Conservation (phyloP, 1,140 invertebrate species). For the Drosophila ficusphila region DNA sequence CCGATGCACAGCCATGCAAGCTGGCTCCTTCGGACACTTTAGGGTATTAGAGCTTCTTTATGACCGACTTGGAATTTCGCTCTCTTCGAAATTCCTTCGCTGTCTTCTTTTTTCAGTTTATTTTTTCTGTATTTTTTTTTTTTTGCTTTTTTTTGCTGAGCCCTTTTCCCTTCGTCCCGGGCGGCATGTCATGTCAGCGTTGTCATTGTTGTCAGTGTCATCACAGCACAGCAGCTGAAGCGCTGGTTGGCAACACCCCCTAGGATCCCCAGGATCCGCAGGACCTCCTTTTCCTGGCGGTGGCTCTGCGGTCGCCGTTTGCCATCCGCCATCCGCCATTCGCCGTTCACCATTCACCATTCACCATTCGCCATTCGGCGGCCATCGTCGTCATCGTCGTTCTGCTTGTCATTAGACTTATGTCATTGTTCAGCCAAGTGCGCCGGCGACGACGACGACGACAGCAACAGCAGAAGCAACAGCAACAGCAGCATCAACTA, state of each 20-base stretch:
- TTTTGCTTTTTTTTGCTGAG: background rate
- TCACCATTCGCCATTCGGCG: constrained; percentile 34
- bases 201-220: constrained; percentile 72
- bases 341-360: constrained; percentile 27
- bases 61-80: background rate
- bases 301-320: constrained; percentile 44
- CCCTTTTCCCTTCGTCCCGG: background rate
- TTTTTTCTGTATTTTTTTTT: constrained; percentile 9
- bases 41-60: constrained; percentile 21
- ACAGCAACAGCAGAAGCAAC: constrained; percentile 6
- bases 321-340: constrained; percentile 27
- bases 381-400: constrained; percentile 39
- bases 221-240: constrained; percentile 45
- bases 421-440: constrained; percentile 72
- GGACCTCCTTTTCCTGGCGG: constrained; percentile 16
- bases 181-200: constrained; percentile 58
- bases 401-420: constrained; percentile 73
- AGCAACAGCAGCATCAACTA: constrained; percentile 6
- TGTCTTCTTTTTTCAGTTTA: background rate
- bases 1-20: background rate
- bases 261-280: background rate
- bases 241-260: constrained; percentile 1
- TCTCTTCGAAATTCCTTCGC: background rate
- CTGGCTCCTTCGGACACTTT: background rate
- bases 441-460: constrained; percentile 35